Evolutionary conservation across 2,888 invertebrate species (phyloP), one percentile per base, ranked within the genome.

Genomic region (Microctonus brassicae): DNA sequence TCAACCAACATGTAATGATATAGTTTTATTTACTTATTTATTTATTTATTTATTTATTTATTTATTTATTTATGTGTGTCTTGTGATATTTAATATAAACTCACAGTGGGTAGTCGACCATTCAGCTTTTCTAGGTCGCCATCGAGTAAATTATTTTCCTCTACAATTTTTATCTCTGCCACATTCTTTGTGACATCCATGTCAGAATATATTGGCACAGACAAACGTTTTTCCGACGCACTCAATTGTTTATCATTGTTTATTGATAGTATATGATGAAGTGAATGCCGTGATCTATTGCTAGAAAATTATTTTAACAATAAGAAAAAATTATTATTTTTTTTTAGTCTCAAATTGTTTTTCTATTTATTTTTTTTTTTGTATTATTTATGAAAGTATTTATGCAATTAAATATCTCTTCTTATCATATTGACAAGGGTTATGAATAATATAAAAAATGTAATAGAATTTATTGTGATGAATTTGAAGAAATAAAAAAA

Each of bases 71-170:
- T 47, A 6, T 3, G 17, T 47, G 17, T 17, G 9, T 47, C 3
- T 29, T 5, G 29, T 29, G 29, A 5, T 5, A 9, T 20, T 47
- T 17, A 47, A 47, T 17, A 6, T 17, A n/a, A 34, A 72, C 79
- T 75, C 69, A 87, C 86, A 75, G 85, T 84, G 17, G 85, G 84
- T 71, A 86, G 82, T 71, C 83, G 81, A 61, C 86, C 86, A 24
- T 86, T 85, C 34, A 86, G 76, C 34, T 86, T 81, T 53, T 85
- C 86, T 42, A 81, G 81, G 68, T 86, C 83, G 65, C 86, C 86
- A 60, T 82, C 81, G 7, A 87, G 79, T 36, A 87, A 78, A 79
- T 86, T 85, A 69, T 86, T 86, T 75, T 86, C 86, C 72, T 87
- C 87, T 68, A 87, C 87, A 24, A 82, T 80, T 60, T 82, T 81